These are phyloP conservation scores for Erebia ligea DNA, from an alignment of 2,888 invertebrate genomes.

Conservation along the genomic window DNA sequence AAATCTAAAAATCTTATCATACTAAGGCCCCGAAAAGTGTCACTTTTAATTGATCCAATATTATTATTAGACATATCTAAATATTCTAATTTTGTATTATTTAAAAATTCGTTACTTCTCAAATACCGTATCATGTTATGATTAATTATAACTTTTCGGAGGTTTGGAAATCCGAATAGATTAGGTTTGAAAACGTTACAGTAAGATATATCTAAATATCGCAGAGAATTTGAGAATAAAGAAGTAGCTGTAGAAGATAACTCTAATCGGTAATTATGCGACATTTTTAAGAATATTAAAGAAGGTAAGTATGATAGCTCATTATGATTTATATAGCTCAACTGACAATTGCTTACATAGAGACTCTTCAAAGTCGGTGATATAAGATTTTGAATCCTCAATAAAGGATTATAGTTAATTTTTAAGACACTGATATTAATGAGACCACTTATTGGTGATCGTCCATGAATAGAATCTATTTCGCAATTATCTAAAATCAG, in stretches of 20 bases:
- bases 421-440: conserved; percentile 79
- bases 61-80: conserved; percentile 87
- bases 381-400: conserved; percentile 71
- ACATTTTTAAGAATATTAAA: conserved; percentile 84
- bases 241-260: conserved; percentile 65
- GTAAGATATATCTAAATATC: conserved; percentile 83
- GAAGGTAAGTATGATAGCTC: conserved; percentile 83
- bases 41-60: conserved; percentile 82
- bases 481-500: conserved; percentile 85
- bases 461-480: conserved; percentile 79
- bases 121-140: conserved; percentile 86
- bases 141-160: conserved; percentile 83
- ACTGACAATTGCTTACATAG: conserved; percentile 83
- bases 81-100: conserved; percentile 83
- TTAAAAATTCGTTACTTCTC: conserved; percentile 82
- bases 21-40: conserved; percentile 84
- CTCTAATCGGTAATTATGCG: conserved; percentile 84
- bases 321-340: conserved; percentile 75
- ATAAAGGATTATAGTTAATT: conserved; percentile 79
- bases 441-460: conserved; percentile 76
- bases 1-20: conserved; percentile 85
- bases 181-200: conserved; percentile 85
- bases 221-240: conserved; percentile 79
- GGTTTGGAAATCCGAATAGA: conserved; percentile 84
- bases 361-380: conserved; percentile 80